Evolutionary conservation across 2,888 invertebrate species (phyloP), one percentile per base, ranked within the genome.

Genomic region (Sarcophaga carnaria): DNA sequence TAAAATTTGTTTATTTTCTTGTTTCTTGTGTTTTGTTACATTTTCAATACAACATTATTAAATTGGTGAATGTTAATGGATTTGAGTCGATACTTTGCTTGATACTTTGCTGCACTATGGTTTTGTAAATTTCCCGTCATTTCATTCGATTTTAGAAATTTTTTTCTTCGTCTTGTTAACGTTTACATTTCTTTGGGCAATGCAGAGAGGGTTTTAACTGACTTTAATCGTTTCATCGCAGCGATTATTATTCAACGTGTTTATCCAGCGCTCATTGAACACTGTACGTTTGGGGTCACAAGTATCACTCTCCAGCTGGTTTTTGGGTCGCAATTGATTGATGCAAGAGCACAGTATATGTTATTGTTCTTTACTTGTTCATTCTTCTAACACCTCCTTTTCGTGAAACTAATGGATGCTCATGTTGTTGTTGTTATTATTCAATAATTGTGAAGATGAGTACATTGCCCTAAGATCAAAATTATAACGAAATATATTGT

Each of bases 271-370:
- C 37, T 71, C 71, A 79, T 71, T 64, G 60, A 54, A 79, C 79
- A 80, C 63, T 49, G 66, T 76, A 72, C 76, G 76, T 76, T 76
- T 63, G 78, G 62, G 83, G 86, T 86, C 78, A 81, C 72, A 77
- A 77, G 80, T 74, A 83, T 72, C 77, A 80, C 74, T 78, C 72
- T 60, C 81, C 78, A 82, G 75, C 79, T 83, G 78, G 60, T 79
- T 82, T 75, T 75, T 70, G 49, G 70, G 54, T 75, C 37, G 11
- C 67, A 76, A 74, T 74, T 75, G 79, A 83, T 80, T 76, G 80
- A 80, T 83, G 83, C 80, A 76, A 69, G 76, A 79, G 80, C 59
- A 76, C 70, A 75, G 59, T 75, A 37, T 63, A 60, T 71, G 60
- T 25, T 69, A 11, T 47, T 47, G 60, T 45, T 67, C 20, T 47